These are phyloP conservation scores for Rhopalosiphum padi DNA, from an alignment of 1,140 invertebrate genomes.

Conservation along the genomic window DNA sequence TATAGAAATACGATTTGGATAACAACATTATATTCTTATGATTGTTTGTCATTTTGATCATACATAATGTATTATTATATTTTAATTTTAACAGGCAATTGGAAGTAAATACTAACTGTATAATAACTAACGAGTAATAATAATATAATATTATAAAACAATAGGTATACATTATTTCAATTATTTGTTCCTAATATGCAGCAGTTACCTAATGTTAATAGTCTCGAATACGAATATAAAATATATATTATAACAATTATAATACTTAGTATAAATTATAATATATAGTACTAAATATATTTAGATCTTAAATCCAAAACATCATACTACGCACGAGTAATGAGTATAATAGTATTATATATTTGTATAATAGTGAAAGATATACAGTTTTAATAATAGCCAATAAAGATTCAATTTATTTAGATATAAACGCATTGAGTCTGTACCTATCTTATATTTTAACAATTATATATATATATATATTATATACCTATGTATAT, in stretches of 20 bases:
- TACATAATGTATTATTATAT: background rate
- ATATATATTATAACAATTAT: background rate
- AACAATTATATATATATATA: background rate
- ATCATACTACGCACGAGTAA: background rate
- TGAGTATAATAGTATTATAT: too few species aligned
- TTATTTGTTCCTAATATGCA: background rate
- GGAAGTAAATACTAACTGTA: background rate
- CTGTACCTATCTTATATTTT: background rate
- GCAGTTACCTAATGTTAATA: background rate
- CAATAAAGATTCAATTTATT: background rate
- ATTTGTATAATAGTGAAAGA: background rate
- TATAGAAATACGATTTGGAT: background rate
- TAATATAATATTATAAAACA: background rate
- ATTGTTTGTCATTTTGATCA: background rate
- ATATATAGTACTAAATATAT: background rate
- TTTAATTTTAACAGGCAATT: background rate
- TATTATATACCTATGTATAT: background rate
- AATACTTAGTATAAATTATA: background rate
- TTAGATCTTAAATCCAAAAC: background rate
- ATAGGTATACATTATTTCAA: background rate
- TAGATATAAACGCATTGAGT: background rate
- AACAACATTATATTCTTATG: background rate
- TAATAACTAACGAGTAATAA: background rate
- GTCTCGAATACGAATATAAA: background rate
- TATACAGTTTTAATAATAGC: background rate